These are phyloP conservation scores for Naja naja DNA, from an alignment of 2,113 vertebrate genomes.

Conservation along the genomic window DNA sequence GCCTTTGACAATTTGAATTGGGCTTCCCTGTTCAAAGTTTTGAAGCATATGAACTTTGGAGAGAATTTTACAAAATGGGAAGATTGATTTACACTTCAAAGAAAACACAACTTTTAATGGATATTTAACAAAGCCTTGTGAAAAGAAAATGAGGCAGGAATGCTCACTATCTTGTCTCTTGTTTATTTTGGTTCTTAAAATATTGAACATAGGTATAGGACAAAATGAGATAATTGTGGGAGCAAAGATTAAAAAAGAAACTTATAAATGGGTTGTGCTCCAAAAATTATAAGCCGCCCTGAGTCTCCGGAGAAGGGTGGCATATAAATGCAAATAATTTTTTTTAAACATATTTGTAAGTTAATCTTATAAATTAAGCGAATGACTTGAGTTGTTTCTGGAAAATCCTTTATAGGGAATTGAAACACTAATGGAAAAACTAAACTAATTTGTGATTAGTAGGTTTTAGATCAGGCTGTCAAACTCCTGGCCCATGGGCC, in stretches of 20 bases:
- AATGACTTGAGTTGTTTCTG: neutral
- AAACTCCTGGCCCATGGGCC: too few relatives aligned
- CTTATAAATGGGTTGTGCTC: too few relatives aligned
- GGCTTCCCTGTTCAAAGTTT: neutral
- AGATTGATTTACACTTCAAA: neutral
- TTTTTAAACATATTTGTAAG: neutral
- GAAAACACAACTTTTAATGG: neutral
- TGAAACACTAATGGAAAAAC: neutral
- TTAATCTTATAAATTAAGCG: neutral
- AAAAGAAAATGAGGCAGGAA: neutral
- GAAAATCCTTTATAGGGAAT: neutral
- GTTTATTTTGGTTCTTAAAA: neutral
- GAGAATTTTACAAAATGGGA: neutral
- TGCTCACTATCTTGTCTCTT: neutral
- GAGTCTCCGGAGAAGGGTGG: too few relatives aligned
- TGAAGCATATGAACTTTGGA: neutral
- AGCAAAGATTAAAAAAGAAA: neutral
- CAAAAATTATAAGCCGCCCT: too few relatives aligned
- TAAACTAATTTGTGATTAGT: neutral
- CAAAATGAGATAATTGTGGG: neutral
- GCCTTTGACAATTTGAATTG: neutral
- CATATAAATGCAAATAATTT: too few relatives aligned
- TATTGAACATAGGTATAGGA: neutral
- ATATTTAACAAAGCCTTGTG: neutral
- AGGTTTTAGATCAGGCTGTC: neutral